Base-by-base conservation (phyloP, 2,113 vertebrate species). In the Pseudorhombus dupliciocellatus region DNA sequence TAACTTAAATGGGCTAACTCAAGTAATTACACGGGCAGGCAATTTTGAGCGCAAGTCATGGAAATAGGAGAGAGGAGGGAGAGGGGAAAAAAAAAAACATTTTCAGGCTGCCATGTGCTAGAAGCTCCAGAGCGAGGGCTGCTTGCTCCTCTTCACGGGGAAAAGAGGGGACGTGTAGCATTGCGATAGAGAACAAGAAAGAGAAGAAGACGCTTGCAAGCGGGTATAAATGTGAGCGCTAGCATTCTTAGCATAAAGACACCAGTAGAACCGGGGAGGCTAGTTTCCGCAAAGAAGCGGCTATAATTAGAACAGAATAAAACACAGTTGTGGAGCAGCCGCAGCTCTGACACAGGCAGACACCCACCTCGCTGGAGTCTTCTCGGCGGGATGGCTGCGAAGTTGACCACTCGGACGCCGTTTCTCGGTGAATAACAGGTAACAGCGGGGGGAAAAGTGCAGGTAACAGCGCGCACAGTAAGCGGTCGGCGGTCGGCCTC, bases 1-100 rank as follows among this genome's bases (percentile, higher is more conserved):
- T 91, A 93, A 92, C 88, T 90, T 88, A 96, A 97, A 98, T 95
- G 95, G 95, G 94, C 94, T 95, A 95, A 95, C 94, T 95, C 93
- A 88, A 94, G 95, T 95, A 96, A 97, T 98, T 96, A 97, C 95
- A 96, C 89, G 95, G 95, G 87, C 94, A 95, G 93, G 93, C 94
- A 96, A 96, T 96, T 96, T 95, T 94, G 92, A 92, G 93, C 93
- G 92, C 93, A 86, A 93, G 93, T 90, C 93, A 91, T 93, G 93
- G 93, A 96, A 96, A 95, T 75, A 94, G 93, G 46, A 52, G 55
- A 34, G 52, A 59, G 65, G 46, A 46, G 28, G 12, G 51, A 15
- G 21, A 24, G n/a, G 63, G n/a, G 21, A 3, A 62, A 58, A 16
- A 37, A 37, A 37, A 37, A 44, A 9, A 50, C 46, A 50, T 50